Percentiles rank a stretch among this genome's conserved stretches.
Conservation (phyloP, 2,113 vertebrate species). For the Ahaetulla prasina region DNA sequence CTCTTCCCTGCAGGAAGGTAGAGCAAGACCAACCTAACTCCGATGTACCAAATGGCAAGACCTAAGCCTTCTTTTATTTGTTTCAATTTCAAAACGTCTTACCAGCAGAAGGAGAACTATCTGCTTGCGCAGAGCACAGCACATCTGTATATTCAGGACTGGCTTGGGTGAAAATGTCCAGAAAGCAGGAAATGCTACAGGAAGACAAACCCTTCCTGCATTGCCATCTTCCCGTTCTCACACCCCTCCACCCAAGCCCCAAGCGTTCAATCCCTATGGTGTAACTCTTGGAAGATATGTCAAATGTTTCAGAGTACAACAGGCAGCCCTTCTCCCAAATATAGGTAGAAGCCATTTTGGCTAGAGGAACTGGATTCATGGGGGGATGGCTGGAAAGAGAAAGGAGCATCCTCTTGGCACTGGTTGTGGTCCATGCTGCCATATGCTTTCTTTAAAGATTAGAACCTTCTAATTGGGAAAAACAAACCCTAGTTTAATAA, state of each 20-base stretch:
- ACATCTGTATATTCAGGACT: background rate
- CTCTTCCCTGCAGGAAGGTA: rapidly evolving
- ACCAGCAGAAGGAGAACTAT: background rate
- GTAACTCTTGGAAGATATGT: too few species aligned
- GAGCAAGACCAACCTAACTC: background rate
- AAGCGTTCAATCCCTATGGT: background rate
- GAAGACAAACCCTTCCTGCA: background rate
- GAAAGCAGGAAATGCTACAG: background rate
- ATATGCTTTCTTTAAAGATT: background rate
- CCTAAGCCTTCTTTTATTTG: background rate
- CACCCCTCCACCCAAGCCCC: background rate
- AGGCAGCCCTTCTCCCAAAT: background rate
- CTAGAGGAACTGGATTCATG: background rate
- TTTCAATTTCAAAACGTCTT: background rate
- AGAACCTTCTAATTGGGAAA: background rate
- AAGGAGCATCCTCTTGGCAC: background rate
- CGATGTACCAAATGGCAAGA: background rate
- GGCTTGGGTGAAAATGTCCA: background rate
- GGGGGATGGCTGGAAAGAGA: background rate
- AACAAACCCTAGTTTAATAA: background rate
- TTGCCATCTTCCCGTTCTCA: background rate
- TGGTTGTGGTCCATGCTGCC: background rate
- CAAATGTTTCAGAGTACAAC: background rate
- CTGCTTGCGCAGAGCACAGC: background rate
- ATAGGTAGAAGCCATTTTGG: background rate